Percentiles rank a stretch among this genome's conserved stretches.
phyloP scores from a whole-genome alignment of 2,113 vertebrate genomes.

The Jacana jacana region DNA sequence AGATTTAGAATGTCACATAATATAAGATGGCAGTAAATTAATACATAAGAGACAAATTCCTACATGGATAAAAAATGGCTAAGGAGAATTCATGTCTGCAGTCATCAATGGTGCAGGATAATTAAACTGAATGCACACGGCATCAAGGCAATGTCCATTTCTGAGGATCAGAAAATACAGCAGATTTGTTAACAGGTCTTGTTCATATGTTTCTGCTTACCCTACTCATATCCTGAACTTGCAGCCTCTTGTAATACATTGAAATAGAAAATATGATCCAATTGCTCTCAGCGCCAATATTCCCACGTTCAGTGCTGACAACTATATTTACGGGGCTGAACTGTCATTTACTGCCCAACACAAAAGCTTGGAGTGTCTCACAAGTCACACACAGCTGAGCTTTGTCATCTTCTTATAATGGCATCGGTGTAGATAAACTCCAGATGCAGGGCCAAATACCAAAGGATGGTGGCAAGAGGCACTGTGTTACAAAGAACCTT shows the following conservation, averaged over 20 bases:
- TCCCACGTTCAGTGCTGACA: neutral
- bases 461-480: neutral
- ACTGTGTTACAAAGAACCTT: neutral
- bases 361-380: neutral
- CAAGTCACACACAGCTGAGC: neutral
- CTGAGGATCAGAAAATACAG: neutral
- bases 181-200: neutral
- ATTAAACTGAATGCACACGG: neutral
- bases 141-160: neutral
- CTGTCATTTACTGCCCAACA: neutral
- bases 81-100: neutral
- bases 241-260: neutral
- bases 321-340: neutral
- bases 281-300: neutral
- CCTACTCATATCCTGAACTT: neutral
- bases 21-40: neutral
- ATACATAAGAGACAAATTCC: neutral
- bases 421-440: neutral
- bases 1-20: neutral
- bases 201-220: neutral
- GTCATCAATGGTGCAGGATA: neutral
- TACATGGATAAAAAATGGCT: neutral
- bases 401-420: neutral
- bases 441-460: neutral
- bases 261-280: neutral